Conservation (phyloP, 2,888 invertebrate genomes). For the Ptychoptera albimana region DNA sequence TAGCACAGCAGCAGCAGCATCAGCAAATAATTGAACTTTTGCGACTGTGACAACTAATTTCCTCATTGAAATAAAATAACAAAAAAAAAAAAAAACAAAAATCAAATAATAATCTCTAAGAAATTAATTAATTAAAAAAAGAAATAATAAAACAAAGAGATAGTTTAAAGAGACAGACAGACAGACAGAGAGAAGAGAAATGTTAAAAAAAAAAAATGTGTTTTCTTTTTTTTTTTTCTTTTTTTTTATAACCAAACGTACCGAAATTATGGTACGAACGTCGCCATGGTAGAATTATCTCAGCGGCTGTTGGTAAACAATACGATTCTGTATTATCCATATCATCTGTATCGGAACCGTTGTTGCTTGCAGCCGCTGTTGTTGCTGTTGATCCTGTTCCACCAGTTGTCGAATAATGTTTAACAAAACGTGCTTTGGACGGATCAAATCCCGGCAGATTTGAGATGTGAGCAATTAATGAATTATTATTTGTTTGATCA, state of each 20-base stretch:
- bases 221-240: no score
- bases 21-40: neutral
- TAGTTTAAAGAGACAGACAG: neutral
- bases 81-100: no score
- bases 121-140: no score
- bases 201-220: no score
- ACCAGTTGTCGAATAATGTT: constrained; percentile 38
- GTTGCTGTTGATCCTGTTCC: constrained; percentile 16
- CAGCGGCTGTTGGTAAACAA: constrained; percentile 57
- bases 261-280: constrained; percentile 55
- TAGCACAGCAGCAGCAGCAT: no score
- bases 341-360: constrained; percentile 11
- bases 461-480: constrained; percentile 50
- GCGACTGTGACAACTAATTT: neutral
- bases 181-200: neutral
- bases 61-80: neutral
- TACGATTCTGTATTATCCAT: constrained; percentile 26
- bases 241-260: constrained; percentile 30
- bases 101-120: no score
- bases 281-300: constrained; percentile 74
- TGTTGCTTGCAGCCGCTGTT: constrained; percentile 23
- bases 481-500: constrained; percentile 40
- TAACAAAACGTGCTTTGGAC: constrained; percentile 51
- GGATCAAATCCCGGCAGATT: constrained; percentile 53
- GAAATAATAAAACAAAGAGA: neutral